These are phyloP conservation scores for Belonocnema kinseyi DNA, from an alignment of 1,140 invertebrate species.

Conservation along the genomic window DNA sequence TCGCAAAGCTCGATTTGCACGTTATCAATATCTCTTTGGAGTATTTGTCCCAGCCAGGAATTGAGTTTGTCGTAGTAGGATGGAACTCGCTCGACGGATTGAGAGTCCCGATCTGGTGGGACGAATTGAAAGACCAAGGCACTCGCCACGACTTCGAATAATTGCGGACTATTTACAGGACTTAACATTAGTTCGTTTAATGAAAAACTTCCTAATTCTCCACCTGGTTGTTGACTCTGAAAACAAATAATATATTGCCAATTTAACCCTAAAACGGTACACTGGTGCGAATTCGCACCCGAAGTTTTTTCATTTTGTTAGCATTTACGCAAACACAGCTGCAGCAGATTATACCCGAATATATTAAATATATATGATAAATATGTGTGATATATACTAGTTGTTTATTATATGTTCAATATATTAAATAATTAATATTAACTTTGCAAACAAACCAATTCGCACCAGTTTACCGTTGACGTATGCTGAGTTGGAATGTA, in stretches of 20 bases:
- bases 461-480: no score
- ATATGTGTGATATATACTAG: no score
- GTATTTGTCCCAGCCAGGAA: slow-evolving; percentile 95
- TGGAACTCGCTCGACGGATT: slow-evolving; percentile 78
- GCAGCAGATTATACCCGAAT: no score
- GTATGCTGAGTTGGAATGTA: no score
- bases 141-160: slow-evolving; percentile 88
- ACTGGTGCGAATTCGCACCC: no score
- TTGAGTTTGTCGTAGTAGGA: slow-evolving; percentile 94
- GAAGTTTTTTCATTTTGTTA: no score
- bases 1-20: slow-evolving; percentile 88
- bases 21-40: slow-evolving; percentile 84
- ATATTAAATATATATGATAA: no score
- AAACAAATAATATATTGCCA: slow-evolving; percentile 48
- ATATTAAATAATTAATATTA: no score
- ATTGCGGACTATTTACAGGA: slow-evolving; percentile 80
- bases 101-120: slow-evolving; percentile 77
- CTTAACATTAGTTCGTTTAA: slow-evolving; percentile 81
- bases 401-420: no score
- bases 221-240: slow-evolving; percentile 83
- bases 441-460: no score
- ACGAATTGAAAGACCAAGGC: slow-evolving; percentile 94
- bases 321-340: no score
- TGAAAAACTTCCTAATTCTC: slow-evolving; percentile 80
- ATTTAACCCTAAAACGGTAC: no score